Evolutionary conservation across 2,113 vertebrate species (phyloP), one percentile per base, ranked within the genome.

Genomic region (Dendrocopos noguchii): DNA sequence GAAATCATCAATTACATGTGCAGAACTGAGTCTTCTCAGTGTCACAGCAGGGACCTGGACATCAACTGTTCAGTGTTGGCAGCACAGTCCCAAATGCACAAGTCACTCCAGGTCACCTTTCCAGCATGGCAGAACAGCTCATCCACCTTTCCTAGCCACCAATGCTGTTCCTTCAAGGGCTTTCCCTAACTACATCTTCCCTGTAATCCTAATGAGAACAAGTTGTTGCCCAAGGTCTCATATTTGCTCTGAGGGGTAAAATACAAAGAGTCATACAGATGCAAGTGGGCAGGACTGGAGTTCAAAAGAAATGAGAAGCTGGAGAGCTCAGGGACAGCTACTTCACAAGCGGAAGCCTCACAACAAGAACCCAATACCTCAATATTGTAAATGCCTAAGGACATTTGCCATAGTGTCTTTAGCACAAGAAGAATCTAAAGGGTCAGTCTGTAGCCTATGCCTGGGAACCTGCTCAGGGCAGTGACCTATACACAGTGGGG

Each of bases 1-100:
- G 77, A 87, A 92, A 75, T 65, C 75, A 85, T 95, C 91, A 80
- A 78, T 87, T 89, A 67, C 53, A 39, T 39, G 27, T 64, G 53
- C 33, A 74, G 60, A 92, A 82, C 34, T 70, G 81, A 74, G 56
- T 92, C 80, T 70, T 84, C 75, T 55, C 64, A 59, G n/a, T 22
- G 7, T 63, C 77, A 33, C 33, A 86, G 79, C 7, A 5, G 56
- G 84, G 42, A 74, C 52, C 61, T 39, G 67, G 81, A 63, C 33
- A 92, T 75, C 81, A 91, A 71, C 84, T 80, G 47, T 50, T 93
- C n/a, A 2, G 19, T 19, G 71, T 60, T 87, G 22, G 60, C 84
- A 92, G 72, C 56, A 18, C 34, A 13, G 33, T 25, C 34, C 33
- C 25, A 21, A 7, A 28, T 19, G 17, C 50, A 59, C 39, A 13